Evolutionary conservation across 2,888 invertebrate species (phyloP).

Genomic region (Stomorhina lunata): DNA sequence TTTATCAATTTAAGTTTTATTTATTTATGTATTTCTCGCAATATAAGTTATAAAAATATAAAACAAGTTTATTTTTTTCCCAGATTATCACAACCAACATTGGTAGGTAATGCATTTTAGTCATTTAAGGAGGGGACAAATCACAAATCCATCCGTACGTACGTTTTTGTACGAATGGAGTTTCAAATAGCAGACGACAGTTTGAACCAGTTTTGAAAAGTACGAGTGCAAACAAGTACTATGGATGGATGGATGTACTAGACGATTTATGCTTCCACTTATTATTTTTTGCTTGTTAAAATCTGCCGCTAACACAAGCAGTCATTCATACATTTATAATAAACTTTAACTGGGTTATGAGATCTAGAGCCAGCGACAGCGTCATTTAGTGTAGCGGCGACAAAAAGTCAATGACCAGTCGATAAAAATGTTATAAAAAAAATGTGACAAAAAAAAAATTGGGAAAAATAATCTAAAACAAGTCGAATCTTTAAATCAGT

Average conservation of each 20-base stretch:
- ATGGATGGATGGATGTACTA: no score
- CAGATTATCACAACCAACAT: conserved; percentile 11
- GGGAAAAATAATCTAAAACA: not conserved
- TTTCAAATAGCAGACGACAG: conserved; percentile 10
- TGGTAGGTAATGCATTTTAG: conserved; percentile 36
- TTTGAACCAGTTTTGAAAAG: conserved; percentile 36
- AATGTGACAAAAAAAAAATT: not conserved
- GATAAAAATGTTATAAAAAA: not conserved
- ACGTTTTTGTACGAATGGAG: no score
- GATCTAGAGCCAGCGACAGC: conserved; percentile 25
- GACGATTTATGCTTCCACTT: no score
- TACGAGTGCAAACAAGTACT: no score
- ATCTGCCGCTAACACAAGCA: conserved; percentile 19
- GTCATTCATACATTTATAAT: conserved; percentile 35
- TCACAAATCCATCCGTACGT: not conserved
- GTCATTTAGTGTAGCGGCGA: not conserved
- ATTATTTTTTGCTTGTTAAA: conserved; percentile 1
- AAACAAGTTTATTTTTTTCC: conserved; percentile 32
- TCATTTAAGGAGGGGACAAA: conserved; percentile 6
- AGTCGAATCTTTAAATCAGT: conserved; percentile 6
- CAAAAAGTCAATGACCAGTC: conserved; percentile 37
- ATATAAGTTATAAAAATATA: conserved; percentile 4
- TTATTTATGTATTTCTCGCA: not conserved
- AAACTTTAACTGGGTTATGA: conserved; percentile 55
- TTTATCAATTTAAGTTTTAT: conserved; percentile 19